Conservation (phyloP, 2,888 invertebrate species). For the Drosophila borealis region DNA sequence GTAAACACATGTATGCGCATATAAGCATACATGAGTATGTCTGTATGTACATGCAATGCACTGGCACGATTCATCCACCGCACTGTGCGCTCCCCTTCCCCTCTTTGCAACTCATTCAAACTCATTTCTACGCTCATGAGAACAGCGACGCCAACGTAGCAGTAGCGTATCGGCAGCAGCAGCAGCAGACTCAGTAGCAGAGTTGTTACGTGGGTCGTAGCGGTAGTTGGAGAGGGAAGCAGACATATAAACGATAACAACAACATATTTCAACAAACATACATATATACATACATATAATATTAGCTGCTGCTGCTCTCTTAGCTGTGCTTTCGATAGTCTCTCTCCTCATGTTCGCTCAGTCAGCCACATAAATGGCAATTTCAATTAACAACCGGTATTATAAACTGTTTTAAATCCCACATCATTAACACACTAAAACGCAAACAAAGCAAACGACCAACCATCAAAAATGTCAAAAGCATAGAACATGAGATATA, state of each 20-base stretch:
- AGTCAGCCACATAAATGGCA: slow-evolving; percentile 54
- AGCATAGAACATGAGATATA: background rate
- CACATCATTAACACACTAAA: slow-evolving; percentile 49
- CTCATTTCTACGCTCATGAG: slow-evolving; percentile 70
- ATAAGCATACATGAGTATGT: slow-evolving; percentile 27
- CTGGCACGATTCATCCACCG: slow-evolving; percentile 42
- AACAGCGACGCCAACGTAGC: slow-evolving; percentile 34
- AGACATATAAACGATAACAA: slow-evolving; percentile 36
- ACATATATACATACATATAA: slow-evolving; percentile 9
- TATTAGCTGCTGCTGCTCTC: slow-evolving; percentile 21
- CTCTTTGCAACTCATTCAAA: slow-evolving; percentile 65
- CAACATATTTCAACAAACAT: slow-evolving; percentile 24
- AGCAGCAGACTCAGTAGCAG: slow-evolving; percentile 24
- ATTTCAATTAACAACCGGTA: slow-evolving; percentile 72
- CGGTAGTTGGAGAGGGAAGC: slow-evolving; percentile 5
- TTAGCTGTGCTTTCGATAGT: slow-evolving; percentile 23
- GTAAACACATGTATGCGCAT: slow-evolving; percentile 42
- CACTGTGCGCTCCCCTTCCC: slow-evolving; percentile 22
- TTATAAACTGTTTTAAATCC: slow-evolving; percentile 65
- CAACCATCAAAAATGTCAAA: slow-evolving; percentile 34
- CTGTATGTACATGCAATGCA: slow-evolving; percentile 45
- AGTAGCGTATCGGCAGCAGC: slow-evolving; percentile 54
- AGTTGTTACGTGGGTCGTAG: slow-evolving; percentile 25
- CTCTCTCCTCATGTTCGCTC: slow-evolving; percentile 22
- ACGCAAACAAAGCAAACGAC: slow-evolving; percentile 14